These are phyloP conservation scores for Tragopan temminckii DNA, from an alignment of 2,797 vertebrate species.

Conservation along the genomic window DNA sequence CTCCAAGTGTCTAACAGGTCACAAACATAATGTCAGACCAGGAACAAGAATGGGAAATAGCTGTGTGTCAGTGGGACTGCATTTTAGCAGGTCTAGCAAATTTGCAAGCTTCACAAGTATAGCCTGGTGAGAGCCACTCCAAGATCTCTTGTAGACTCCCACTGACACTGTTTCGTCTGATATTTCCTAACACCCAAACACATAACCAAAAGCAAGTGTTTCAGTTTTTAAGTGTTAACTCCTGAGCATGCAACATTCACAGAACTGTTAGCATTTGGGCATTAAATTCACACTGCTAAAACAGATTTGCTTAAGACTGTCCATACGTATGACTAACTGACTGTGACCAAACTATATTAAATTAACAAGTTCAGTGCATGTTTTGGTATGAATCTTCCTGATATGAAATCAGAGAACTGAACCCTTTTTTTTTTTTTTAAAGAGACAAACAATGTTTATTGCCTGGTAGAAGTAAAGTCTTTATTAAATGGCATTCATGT, in stretches of 20 bases:
- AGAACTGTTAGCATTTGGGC: background rate
- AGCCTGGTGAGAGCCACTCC: background rate
- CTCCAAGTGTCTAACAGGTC: background rate
- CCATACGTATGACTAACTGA: background rate
- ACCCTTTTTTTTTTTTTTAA: background rate
- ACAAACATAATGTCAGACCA: fast-evolving
- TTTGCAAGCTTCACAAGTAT: background rate
- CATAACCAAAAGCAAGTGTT: background rate
- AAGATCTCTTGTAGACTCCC: background rate
- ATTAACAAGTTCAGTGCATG: background rate
- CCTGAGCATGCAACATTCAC: background rate
- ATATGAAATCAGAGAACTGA: background rate
- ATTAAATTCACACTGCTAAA: background rate
- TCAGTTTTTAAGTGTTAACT: background rate
- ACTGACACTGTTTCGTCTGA: background rate
- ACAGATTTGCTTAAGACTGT: background rate
- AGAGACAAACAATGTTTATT: background rate
- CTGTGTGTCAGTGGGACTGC: background rate
- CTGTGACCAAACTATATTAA: background rate
- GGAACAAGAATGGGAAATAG: background rate
- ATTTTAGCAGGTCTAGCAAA: background rate
- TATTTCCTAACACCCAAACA: background rate
- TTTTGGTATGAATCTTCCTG: background rate
- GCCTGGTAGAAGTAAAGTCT: background rate
- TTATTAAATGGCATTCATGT: background rate